A percentile compares a stretch with the other conserved stretches of the same genome.
Conservation (phyloP, 2,888 invertebrate genomes). For the Orthonychiurus folsomi region DNA sequence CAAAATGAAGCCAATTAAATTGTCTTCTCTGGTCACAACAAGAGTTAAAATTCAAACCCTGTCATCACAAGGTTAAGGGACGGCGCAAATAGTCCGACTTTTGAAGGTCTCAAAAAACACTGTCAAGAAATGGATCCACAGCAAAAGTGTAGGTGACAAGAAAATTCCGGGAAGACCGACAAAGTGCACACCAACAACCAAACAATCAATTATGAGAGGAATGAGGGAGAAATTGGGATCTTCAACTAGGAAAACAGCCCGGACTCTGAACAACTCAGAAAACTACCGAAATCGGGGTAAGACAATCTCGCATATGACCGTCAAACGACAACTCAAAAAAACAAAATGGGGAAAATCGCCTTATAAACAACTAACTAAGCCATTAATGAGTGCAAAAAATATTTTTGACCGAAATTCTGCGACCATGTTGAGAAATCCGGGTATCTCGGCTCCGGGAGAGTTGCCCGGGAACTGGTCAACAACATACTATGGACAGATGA, state of each 20-base stretch:
- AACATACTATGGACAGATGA: slow-evolving; percentile 4
- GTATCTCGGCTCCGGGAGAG: background rate
- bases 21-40: background rate
- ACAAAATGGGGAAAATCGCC: background rate
- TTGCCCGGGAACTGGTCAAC: background rate
- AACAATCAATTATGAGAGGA: background rate
- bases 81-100: background rate
- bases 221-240: background rate
- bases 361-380: background rate
- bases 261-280: background rate
- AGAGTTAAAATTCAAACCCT: slow-evolving; percentile 1
- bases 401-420: background rate
- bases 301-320: background rate
- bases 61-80: background rate
- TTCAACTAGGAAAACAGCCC: slow-evolving; percentile 1
- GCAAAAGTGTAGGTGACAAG: slow-evolving; percentile 1
- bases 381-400: background rate
- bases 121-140: background rate
- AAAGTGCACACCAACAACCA: background rate
- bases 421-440: background rate
- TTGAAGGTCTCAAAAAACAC: background rate
- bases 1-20: background rate
- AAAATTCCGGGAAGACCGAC: background rate
- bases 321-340: background rate
- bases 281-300: slow-evolving; percentile 3